Base-by-base conservation (phyloP, 2,888 invertebrate genomes). In the Lypha dubia region DNA sequence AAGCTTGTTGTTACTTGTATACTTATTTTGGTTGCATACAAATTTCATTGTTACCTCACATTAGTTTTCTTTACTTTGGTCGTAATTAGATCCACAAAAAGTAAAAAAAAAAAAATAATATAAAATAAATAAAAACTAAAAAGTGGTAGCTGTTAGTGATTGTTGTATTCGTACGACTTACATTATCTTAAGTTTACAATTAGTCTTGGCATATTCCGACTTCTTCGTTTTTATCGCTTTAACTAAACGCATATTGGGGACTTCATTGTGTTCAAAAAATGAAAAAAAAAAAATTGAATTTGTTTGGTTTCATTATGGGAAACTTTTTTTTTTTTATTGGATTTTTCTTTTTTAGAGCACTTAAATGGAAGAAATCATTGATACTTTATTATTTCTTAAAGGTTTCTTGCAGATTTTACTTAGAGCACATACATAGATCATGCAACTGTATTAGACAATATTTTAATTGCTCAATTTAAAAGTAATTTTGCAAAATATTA, bases 221-320 rank as follows among this genome's bases (percentile, higher is more conserved):
- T 67, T 67, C 76, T 49, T 13, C 5, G 24, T n/a, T 60, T 68
- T 60, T 68, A 60, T 35, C 24, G 56, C 38, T 11, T 41, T 62
- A 53, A 22, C 17, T 24, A 60, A 32, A 20, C 8, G 22, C 63
- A 65, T 65, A 53, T 56, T 79, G 63, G 56, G 46, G 63, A 65
- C 71, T 82, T 75, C 35, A 81, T 81, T 75, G 46, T 58, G 56
- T 60, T 49, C 28, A 74, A 35, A 62, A 35, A n/a, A n/a, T n/a
- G n/a, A n/a, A 32, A 24, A 49, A 41, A 51, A 17, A 49, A 38
- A n/a, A 70, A 70, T 51, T 71, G 79, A 71, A 79, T 81, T 84
- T 84, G 84, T 84, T 77, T 58, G 84, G 80, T 81, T 84, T 84
- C 84, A 77, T 51, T 81, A 77, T 77, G 84, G 68, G 84, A 81